Evolutionary conservation across 2,888 invertebrate genomes (phyloP).

Genomic region (Drosophila borealis): DNA sequence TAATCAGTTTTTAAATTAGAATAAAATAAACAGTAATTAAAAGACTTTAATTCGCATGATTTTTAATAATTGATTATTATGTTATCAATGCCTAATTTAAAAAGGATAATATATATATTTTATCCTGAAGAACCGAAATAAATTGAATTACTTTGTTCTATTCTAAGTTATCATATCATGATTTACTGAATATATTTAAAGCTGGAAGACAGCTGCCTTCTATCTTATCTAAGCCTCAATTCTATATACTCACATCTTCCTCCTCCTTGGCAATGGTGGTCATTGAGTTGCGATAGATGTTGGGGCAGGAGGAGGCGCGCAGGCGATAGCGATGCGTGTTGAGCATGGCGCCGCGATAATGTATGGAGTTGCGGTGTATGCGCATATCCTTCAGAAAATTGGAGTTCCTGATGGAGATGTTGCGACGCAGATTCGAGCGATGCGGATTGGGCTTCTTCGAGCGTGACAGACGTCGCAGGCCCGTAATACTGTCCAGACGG

Average conservation of each 20-base stretch:
- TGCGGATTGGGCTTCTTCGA: slow-evolving; percentile 79
- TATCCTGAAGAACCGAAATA: too few relatives aligned
- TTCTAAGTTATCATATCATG: too few relatives aligned
- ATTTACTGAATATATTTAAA: too few relatives aligned
- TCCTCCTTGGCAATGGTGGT: slow-evolving; percentile 91
- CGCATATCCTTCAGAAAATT: slow-evolving; percentile 89
- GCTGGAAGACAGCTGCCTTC: too few relatives aligned
- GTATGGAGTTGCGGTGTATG: slow-evolving; percentile 91
- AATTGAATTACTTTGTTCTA: too few relatives aligned
- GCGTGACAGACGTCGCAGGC: slow-evolving; percentile 78
- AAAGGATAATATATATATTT: too few relatives aligned
- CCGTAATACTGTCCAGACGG: slow-evolving; percentile 76
- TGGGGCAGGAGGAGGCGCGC: slow-evolving; percentile 95
- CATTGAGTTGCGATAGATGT: slow-evolving; percentile 96
- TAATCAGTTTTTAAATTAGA: too few relatives aligned
- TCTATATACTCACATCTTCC: slow-evolving; percentile 87
- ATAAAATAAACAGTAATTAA: too few relatives aligned
- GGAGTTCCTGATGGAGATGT: slow-evolving; percentile 85
- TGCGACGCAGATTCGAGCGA: slow-evolving; percentile 82
- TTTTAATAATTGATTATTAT: too few relatives aligned
- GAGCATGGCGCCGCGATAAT: slow-evolving; percentile 94
- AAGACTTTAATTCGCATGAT: too few relatives aligned
- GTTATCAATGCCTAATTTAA: too few relatives aligned
- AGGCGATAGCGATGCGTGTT: slow-evolving; percentile 93
- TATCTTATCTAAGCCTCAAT: neutral